Evolutionary conservation across 2,888 invertebrate species (phyloP), one percentile per base, ranked within the genome.

Genomic region (Drosophila kanekoi): DNA sequence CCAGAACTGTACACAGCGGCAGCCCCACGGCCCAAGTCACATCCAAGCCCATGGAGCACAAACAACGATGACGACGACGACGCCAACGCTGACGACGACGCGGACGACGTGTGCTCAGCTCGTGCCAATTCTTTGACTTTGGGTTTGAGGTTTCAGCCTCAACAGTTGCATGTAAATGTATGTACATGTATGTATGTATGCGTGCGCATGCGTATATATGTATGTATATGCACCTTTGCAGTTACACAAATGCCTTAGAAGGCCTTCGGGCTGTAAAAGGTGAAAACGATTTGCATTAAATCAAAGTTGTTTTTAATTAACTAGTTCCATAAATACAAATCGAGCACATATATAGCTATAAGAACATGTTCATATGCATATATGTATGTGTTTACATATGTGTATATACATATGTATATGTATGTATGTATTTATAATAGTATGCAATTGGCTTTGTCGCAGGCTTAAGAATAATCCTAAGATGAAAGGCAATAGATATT

Each of bases 31-130:
- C 32, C 65, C 58, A 66, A 66, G 60, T 68, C 71, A 52, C 76
- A 66, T 38, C 62, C 62, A 65, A 38, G 56, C 54, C 65, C 69
- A 59, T 61, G 72, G 53, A 63, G 37, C 68, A 62, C 52, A 44
- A 49, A 40, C 63, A 47, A 18, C 57, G 14, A 14, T 33, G 33
- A 28, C 48, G 41, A 38, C 37, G 43, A 16, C 37, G 60, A 45
- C 53, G 16, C 5, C 48, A 35, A 44, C 58, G 37, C 18, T 18
- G 47, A 28, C 37, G 60, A 43, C 49, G 16, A 6, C 51, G 38
- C 44, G 54, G 40, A 18, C 69, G 87, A 87, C 85, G 88, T 89
- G 88, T 88, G 88, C 89, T 75, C 74, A 74, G 89, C 88, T 88
- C 88, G 88, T 88, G 88, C 88, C 88, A 88, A 88, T 85, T 79